These are phyloP conservation scores for Heliconius erato DNA, from an alignment of 2,888 invertebrate genomes.

Conservation along the genomic window DNA sequence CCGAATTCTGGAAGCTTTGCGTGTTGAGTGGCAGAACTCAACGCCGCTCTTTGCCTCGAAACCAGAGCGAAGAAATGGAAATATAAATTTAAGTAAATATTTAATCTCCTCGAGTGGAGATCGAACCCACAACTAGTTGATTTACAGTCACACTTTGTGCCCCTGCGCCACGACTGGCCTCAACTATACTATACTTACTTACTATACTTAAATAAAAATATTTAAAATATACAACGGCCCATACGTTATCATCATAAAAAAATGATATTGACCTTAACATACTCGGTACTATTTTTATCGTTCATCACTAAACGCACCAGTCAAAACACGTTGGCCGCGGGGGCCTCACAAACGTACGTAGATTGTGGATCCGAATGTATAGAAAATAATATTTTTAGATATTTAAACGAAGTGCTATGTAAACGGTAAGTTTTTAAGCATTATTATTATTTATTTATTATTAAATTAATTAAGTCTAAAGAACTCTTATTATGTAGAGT, in stretches of 20 bases:
- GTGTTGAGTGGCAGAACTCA: too few species aligned
- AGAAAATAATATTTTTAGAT: background rate
- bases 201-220: background rate
- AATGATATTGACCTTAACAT: slow-evolving; percentile 56
- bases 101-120: too few species aligned
- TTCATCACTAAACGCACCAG: slow-evolving; percentile 65
- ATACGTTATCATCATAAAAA: slow-evolving; percentile 13
- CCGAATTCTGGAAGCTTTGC: too few species aligned
- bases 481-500: background rate
- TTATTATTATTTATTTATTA: background rate
- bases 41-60: too few species aligned
- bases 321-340: slow-evolving; percentile 53
- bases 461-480: background rate
- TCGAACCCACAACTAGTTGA: too few species aligned
- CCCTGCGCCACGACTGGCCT: too few species aligned
- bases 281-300: slow-evolving; percentile 70
- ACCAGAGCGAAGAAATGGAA: too few species aligned
- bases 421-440: background rate
- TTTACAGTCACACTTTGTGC: too few species aligned
- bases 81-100: too few species aligned
- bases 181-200: too few species aligned
- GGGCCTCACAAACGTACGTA: slow-evolving; percentile 48
- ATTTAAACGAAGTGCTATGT: background rate
- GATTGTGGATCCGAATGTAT: background rate
- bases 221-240: background rate